phyloP scores from a whole-genome alignment of 2,888 invertebrate species.

The Caenorhabditis sp. region DNA sequence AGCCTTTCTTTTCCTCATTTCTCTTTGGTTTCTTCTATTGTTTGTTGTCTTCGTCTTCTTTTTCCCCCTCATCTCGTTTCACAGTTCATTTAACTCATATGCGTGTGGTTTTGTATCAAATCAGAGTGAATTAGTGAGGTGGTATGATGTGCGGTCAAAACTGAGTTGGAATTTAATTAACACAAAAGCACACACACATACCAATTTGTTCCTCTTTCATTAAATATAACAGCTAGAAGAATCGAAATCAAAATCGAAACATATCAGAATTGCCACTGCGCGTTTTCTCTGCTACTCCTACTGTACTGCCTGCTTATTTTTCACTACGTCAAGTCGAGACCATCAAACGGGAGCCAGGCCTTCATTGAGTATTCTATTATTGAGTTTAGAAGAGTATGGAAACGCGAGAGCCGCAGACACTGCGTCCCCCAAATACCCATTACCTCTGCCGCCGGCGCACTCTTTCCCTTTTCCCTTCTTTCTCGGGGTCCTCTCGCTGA shows the following conservation, averaged over 20 bases:
- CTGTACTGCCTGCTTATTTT: conserved; percentile 31
- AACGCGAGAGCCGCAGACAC: conserved; percentile 26
- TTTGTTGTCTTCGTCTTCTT: background rate
- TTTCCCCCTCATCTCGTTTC: too few species aligned
- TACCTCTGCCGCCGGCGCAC: conserved; percentile 13
- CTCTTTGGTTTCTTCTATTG: background rate
- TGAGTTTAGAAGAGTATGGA: background rate
- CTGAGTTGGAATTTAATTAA: too few species aligned
- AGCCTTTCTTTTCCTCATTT: background rate
- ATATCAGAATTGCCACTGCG: background rate
- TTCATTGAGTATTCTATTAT: conserved; percentile 54
- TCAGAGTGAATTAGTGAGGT: too few species aligned
- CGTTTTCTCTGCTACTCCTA: background rate
- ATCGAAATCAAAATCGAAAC: background rate
- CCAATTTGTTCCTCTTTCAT: background rate
- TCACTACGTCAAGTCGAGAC: conserved; percentile 8
- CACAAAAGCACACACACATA: conserved; percentile 2
- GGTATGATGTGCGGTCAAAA: too few species aligned
- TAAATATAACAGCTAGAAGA: background rate
- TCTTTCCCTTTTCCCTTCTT: conserved; percentile 21
- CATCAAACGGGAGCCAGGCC: conserved; percentile 39
- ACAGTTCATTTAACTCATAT: too few species aligned
- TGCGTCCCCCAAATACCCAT: conserved; percentile 3
- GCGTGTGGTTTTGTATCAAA: too few species aligned
- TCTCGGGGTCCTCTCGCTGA: too few species aligned